phyloP scores from a whole-genome alignment of 2,113 vertebrate genomes.

The Periophthalmodon schlosseri region DNA sequence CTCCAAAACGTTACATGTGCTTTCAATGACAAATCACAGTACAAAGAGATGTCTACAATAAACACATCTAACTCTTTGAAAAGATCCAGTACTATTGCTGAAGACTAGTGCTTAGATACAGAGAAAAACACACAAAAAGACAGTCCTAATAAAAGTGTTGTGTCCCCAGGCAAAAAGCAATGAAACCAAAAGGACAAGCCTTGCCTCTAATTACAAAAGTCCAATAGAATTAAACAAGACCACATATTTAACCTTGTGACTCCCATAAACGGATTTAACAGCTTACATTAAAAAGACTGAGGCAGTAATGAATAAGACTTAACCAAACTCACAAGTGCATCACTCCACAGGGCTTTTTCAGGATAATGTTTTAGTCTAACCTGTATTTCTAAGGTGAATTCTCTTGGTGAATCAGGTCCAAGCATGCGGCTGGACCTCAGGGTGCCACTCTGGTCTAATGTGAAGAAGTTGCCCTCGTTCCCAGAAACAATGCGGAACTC shows the following conservation, averaged over 20 bases:
- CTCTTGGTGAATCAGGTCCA: conserved; percentile 80
- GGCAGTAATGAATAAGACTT: not conserved
- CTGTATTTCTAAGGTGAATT: conserved; percentile 89
- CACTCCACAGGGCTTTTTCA: conserved; percentile 3
- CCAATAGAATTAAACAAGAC: not conserved
- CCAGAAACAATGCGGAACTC: conserved; percentile 87
- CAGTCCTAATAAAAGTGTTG: not conserved
- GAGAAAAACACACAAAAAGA: not conserved
- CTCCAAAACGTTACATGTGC: too few species aligned
- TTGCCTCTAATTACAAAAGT: not conserved
- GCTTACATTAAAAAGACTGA: conserved; percentile 4
- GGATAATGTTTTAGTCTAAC: conserved; percentile 58
- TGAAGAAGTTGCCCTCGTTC: conserved; percentile 87
- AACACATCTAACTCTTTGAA: not conserved
- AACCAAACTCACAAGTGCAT: not conserved
- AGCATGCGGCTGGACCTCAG: conserved; percentile 86
- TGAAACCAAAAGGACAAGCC: not conserved
- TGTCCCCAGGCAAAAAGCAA: not conserved
- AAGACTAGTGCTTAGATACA: not conserved
- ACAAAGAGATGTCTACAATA: too few species aligned
- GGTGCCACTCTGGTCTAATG: conserved; percentile 84
- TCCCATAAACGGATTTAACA: conserved; percentile 8
- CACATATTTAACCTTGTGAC: conserved; percentile 11
- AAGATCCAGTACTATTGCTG: not conserved
- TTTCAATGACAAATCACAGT: too few species aligned